Conservation (phyloP, 2,113 vertebrate species). For the Phycodurus eques region DNA sequence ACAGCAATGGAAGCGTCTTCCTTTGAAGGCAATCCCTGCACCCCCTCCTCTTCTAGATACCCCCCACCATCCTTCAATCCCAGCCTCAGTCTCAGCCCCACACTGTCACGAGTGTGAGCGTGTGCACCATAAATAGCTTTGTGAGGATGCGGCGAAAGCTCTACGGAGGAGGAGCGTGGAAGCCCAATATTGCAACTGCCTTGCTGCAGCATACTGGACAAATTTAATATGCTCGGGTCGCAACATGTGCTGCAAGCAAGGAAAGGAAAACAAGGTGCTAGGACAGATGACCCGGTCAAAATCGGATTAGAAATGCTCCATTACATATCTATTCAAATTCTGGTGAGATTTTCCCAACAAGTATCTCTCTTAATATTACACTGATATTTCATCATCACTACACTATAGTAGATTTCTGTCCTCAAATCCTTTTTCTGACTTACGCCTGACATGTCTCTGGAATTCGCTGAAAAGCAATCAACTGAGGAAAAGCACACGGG, state of each 20-base stretch:
- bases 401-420: constrained; percentile 55
- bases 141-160: constrained; percentile 50
- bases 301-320: constrained; percentile 48
- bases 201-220: constrained; percentile 31
- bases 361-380: constrained; percentile 23
- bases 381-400: constrained; percentile 64
- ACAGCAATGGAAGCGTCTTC: constrained; percentile 10
- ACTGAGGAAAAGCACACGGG: constrained; percentile 35
- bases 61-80: constrained; percentile 32
- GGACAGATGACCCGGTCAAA: constrained; percentile 16
- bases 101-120: constrained; percentile 46
- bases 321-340: constrained; percentile 43
- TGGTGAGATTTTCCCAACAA: constrained; percentile 34
- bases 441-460: constrained; percentile 52
- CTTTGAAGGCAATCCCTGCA: constrained; percentile 31
- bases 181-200: constrained; percentile 48
- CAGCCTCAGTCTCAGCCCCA: constrained; percentile 28
- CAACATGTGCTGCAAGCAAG: neutral
- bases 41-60: constrained; percentile 3
- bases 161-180: constrained; percentile 41
- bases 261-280: neutral
- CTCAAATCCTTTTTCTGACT: constrained; percentile 59
- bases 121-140: constrained; percentile 57
- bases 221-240: constrained; percentile 16
- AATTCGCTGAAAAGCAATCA: constrained; percentile 63